Base-by-base conservation (phyloP, 2,113 vertebrate genomes). In the Globicephala melas region DNA sequence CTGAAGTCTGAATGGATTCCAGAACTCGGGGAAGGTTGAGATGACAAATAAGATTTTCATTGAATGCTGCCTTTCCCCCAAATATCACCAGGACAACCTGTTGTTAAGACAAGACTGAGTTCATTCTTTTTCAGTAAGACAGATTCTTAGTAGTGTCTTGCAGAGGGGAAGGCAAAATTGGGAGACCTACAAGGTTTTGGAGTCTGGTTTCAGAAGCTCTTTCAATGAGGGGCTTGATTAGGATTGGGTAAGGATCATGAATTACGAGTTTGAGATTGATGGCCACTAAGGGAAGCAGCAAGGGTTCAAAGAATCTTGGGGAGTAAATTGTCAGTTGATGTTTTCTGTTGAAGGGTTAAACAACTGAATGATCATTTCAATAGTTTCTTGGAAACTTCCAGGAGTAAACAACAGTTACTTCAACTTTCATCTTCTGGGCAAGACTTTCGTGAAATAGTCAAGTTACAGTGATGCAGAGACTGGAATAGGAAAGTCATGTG, bases 241-340 rank as follows among this genome's bases (percentile, higher is more conserved):
- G 14, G 15, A 74, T 9, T 47, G 14, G 73, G 73, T 74, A 74
- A 0, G 0, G 41, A 47, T 31, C 41, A 47, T 0, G 4, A 74
- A 47, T 17, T 74, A 18, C 5, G 41, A 47, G 41, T 74, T 74
- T 31, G 44, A 31, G 73, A 47, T 31, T 74, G 25, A 74, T 47
- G 26, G 41, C 73, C 73, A 74, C 41, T 14, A 47, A 41, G 8
- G 44, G 25, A 74, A 47, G 73, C 8, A 31, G 73, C 41, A 47
- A 74, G 8, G 41, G 28, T 47, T 74, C 41, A 47, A 14, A 74
- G 26, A 47, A 74, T 18, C 26, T 74, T 47, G 26, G 73, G 2
- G 44, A 18, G 73, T 47, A 74, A 74, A 44, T 74, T 17, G 26
- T 31, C 73, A 74, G 55, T 55, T 47, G 67, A 44, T 47, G 18